phyloP scores from a whole-genome alignment of 2,797 vertebrate genomes.

The Calcarius lapponicus region DNA sequence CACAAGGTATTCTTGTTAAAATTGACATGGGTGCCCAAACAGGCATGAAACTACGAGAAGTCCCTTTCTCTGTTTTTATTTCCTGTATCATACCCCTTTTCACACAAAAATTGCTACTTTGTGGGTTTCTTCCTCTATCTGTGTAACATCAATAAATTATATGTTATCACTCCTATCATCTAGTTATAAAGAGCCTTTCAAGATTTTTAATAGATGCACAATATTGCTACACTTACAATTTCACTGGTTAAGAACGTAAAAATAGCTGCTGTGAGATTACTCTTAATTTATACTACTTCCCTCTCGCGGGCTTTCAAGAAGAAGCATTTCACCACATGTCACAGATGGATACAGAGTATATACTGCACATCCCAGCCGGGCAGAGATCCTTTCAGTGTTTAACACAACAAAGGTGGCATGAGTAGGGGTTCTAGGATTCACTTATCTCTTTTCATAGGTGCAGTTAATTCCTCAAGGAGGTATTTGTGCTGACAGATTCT shows the following conservation, averaged over 20 bases:
- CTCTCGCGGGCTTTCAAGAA: conserved; percentile 56
- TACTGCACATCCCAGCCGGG: neutral
- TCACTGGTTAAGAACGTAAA: conserved; percentile 55
- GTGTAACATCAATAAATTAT: conserved; percentile 64
- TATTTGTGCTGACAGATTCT: neutral
- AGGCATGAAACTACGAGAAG: neutral
- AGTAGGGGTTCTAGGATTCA: conserved; percentile 4
- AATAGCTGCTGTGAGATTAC: conserved; percentile 63
- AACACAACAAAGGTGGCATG: conserved; percentile 10
- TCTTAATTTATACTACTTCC: conserved; percentile 60
- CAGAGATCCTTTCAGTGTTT: conserved; percentile 18
- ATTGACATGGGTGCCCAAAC: neutral
- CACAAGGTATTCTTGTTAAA: neutral
- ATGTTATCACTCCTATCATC: conserved; percentile 65
- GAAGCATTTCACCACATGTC: conserved; percentile 35
- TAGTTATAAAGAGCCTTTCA: conserved; percentile 67
- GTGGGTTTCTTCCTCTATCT: conserved; percentile 18
- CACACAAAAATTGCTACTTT: conserved; percentile 56
- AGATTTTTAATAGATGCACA: conserved; percentile 65
- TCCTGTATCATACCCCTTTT: conserved; percentile 33
- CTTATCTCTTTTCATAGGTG: neutral
- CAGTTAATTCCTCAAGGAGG: conserved; percentile 1
- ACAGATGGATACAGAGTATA: conserved; percentile 26
- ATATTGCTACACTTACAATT: conserved; percentile 61
- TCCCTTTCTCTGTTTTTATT: conserved; percentile 56